Percentiles rank a stretch among this genome's conserved stretches.
Conservation (phyloP, 2,797 vertebrate genomes). For the Orestias chungarensis region DNA sequence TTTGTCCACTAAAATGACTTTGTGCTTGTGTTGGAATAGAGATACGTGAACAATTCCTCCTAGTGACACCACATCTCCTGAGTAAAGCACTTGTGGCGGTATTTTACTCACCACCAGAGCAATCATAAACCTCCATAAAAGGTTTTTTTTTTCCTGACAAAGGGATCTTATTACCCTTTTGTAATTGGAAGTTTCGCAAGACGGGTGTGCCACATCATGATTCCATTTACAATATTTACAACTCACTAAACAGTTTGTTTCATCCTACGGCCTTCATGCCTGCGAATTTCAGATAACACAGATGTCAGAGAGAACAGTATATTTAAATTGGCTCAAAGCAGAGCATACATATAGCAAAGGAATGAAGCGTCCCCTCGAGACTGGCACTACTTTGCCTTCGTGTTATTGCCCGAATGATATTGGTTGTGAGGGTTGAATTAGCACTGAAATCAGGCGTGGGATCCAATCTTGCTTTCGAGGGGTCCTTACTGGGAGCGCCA, state of each 20-base stretch:
- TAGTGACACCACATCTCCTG: constrained; percentile 24
- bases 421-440: constrained; percentile 66
- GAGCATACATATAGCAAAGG: constrained; percentile 64
- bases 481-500: constrained; percentile 21
- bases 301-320: constrained; percentile 75
- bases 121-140: constrained; percentile 52
- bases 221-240: constrained; percentile 82
- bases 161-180: constrained; percentile 74
- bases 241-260: constrained; percentile 80
- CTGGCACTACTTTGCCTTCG: constrained; percentile 48
- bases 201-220: constrained; percentile 63
- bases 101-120: constrained; percentile 37
- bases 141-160: constrained; percentile 74
- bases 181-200: constrained; percentile 74
- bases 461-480: constrained; percentile 50
- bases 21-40: constrained; percentile 11
- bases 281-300: constrained; percentile 72
- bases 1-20: constrained; percentile 36
- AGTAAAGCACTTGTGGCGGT: constrained; percentile 27
- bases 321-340: constrained; percentile 76
- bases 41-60: constrained; percentile 32
- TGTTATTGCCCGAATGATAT: constrained; percentile 58
- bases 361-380: constrained; percentile 61
- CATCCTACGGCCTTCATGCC: constrained; percentile 73
- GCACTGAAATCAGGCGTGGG: constrained; percentile 60